Conservation (phyloP, 2,797 vertebrate genomes). For the Tokudaia tokunoshimensis region DNA sequence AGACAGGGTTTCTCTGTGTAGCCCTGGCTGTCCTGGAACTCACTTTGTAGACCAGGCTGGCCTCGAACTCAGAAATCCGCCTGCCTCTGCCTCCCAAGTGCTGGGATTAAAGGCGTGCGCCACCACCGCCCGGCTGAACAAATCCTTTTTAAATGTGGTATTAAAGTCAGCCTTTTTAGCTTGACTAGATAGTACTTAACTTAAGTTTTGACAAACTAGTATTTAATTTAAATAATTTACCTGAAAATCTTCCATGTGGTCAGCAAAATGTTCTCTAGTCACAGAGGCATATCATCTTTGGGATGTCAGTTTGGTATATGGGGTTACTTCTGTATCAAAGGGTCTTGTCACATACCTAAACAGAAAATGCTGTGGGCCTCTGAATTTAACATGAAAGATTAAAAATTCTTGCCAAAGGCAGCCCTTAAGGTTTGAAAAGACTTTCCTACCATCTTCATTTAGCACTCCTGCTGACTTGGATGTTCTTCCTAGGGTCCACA, state of each 20-base stretch:
- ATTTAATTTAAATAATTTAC: conserved; percentile 30
- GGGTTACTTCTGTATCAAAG: not conserved
- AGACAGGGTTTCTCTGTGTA: too few relatives aligned
- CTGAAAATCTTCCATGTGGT: not conserved
- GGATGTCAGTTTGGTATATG: not conserved
- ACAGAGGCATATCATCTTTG: not conserved
- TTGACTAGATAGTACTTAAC: not conserved
- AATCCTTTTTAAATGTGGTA: not conserved
- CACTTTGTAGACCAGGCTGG: too few relatives aligned
- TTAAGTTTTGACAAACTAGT: not conserved
- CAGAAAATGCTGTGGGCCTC: fast-evolving
- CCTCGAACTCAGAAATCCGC: too few relatives aligned
- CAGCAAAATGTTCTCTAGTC: not conserved
- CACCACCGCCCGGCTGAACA: too few relatives aligned
- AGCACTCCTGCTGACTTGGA: not conserved
- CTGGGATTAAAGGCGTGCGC: too few relatives aligned
- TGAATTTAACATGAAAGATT: not conserved
- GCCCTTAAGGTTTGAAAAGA: not conserved
- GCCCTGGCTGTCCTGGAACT: too few relatives aligned
- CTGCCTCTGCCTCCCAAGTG: too few relatives aligned
- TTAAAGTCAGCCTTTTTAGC: not conserved
- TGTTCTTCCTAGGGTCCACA: not conserved
- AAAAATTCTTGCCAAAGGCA: not conserved
- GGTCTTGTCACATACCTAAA: not conserved
- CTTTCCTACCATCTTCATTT: not conserved